Percentiles rank a stretch among this genome's conserved stretches.
These are phyloP conservation scores for Microtus obscurus DNA, from an alignment of 2,797 vertebrate genomes.

Conservation along the genomic window DNA sequence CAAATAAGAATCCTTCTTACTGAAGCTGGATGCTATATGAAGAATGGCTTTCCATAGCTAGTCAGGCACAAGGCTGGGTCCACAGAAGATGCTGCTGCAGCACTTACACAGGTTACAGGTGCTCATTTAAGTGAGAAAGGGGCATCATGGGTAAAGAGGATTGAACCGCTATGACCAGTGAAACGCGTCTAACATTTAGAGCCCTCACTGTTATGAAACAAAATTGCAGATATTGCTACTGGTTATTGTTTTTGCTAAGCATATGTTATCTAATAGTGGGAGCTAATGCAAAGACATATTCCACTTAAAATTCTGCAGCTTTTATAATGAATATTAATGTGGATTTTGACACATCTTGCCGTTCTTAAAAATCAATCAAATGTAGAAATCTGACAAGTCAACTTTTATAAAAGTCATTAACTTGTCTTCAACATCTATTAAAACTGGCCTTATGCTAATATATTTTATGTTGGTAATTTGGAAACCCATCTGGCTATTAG, in stretches of 20 bases:
- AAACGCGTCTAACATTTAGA: not conserved
- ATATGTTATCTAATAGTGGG: not conserved
- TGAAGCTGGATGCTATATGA: not conserved
- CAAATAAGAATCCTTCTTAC: not conserved
- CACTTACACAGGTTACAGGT: not conserved
- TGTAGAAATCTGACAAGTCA: not conserved
- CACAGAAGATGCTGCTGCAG: not conserved
- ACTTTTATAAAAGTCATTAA: not conserved
- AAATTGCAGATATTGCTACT: not conserved
- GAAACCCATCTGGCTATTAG: not conserved
- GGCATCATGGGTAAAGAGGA: not conserved
- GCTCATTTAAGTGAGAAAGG: not conserved
- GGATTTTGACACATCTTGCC: not conserved
- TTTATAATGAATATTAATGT: not conserved
- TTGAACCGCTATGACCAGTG: not conserved
- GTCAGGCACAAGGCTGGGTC: not conserved
- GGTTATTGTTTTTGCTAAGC: not conserved
- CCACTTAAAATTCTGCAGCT: not conserved
- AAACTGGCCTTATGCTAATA: not conserved
- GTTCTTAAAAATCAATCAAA: not conserved
- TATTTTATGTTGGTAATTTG: not conserved
- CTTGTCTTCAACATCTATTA: not conserved
- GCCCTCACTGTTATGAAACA: not conserved
- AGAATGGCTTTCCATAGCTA: not conserved
- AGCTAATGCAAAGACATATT: not conserved